These are phyloP conservation scores for Megalonaias nervosa DNA, from an alignment of 1,140 invertebrate genomes.

Conservation along the genomic window DNA sequence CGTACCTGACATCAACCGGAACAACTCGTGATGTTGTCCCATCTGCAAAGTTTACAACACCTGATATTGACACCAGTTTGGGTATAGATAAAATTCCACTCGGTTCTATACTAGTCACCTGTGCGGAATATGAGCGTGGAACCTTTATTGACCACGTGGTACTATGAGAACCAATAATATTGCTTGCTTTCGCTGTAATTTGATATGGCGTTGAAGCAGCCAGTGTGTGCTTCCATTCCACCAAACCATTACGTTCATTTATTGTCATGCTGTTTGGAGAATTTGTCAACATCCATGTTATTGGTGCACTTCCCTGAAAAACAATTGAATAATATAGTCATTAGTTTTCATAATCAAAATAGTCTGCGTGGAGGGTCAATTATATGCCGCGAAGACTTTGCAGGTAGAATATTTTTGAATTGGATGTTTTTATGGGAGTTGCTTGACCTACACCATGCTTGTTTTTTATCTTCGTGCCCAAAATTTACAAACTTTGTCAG, in stretches of 20 bases:
- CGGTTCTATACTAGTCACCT: constrained; percentile 24
- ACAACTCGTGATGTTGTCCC: neutral
- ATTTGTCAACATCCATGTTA: constrained; percentile 30
- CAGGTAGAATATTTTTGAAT: too few relatives aligned
- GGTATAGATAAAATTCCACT: constrained; percentile 26
- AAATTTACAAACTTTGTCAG: too few relatives aligned
- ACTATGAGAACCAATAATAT: constrained; percentile 23
- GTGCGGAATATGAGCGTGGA: constrained; percentile 30
- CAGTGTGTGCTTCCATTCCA: constrained; percentile 28
- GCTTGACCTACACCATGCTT: too few relatives aligned
- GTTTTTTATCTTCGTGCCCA: too few relatives aligned
- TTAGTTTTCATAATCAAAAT: too few relatives aligned
- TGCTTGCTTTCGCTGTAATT: constrained; percentile 26
- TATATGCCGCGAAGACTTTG: too few relatives aligned
- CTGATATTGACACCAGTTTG: constrained; percentile 26
- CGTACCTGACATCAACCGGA: constrained; percentile 29
- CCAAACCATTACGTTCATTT: constrained; percentile 8
- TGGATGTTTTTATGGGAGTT: too few relatives aligned
- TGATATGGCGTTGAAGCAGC: constrained; percentile 21
- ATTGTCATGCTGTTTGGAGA: constrained; percentile 31
- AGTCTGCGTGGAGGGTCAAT: too few relatives aligned
- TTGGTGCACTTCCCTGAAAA: constrained; percentile 37
- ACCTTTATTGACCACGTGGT: constrained; percentile 33
- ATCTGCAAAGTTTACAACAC: constrained; percentile 28
- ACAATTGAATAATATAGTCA: neutral